Percentiles rank a stretch among this genome's conserved stretches.
phyloP scores from a whole-genome alignment of 2,113 vertebrate species.

The Xenopus laevis region DNA sequence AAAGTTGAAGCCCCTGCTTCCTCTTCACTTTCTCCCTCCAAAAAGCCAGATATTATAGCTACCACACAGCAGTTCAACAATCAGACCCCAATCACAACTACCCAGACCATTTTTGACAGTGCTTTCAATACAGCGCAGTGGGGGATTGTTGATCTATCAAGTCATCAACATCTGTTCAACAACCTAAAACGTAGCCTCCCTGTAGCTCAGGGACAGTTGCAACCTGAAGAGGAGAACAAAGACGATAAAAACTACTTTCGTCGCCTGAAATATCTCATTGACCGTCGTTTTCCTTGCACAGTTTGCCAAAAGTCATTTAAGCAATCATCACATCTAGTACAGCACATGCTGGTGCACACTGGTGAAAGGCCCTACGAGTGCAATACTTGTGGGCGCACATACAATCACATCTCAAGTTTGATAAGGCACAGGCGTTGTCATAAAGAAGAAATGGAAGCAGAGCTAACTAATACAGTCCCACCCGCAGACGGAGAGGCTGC shows the following conservation, averaged over 20 bases:
- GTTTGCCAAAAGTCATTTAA: conserved; percentile 68
- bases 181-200: conserved; percentile 55
- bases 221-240: conserved; percentile 39
- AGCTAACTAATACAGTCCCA: conserved; percentile 13
- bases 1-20: conserved; percentile 46
- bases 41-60: conserved; percentile 52
- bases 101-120: conserved; percentile 56
- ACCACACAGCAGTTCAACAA: conserved; percentile 35
- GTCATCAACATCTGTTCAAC: conserved; percentile 64
- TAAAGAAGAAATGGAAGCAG: conserved; percentile 45
- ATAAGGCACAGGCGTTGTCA: conserved; percentile 67
- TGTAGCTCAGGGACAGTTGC: conserved; percentile 17
- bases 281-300: conserved; percentile 63
- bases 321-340: conserved; percentile 65
- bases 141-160: conserved; percentile 66
- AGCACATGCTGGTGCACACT: conserved; percentile 69
- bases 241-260: conserved; percentile 66
- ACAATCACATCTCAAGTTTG: conserved; percentile 68
- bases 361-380: conserved; percentile 65
- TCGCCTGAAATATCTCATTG: conserved; percentile 60
- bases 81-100: conserved; percentile 41
- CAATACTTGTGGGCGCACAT: conserved; percentile 62
- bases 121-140: conserved; percentile 59
- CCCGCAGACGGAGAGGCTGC: conserved; percentile 12
- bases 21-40: background rate